A percentile compares a stretch with the other conserved stretches of the same genome.
These are phyloP conservation scores for Parascotia fuliginaria DNA, from an alignment of 2,888 invertebrate genomes.

Conservation along the genomic window DNA sequence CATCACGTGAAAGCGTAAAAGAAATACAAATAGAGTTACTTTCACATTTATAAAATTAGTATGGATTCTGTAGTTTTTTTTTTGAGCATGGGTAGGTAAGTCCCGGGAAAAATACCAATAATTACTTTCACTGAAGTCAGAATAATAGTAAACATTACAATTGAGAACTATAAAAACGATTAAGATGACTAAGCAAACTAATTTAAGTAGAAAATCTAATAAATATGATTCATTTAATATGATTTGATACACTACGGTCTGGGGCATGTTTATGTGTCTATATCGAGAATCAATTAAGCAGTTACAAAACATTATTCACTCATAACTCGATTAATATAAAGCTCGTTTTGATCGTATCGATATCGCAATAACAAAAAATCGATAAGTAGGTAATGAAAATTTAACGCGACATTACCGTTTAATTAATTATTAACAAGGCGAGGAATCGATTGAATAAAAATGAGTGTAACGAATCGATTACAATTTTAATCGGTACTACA, in stretches of 20 bases:
- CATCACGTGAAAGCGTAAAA: no score
- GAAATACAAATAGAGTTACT: no score
- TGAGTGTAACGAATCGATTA: constrained; percentile 36
- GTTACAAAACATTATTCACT: constrained; percentile 8
- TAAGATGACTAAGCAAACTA: no score
- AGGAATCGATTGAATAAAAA: constrained; percentile 42
- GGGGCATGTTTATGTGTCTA: constrained; percentile 11
- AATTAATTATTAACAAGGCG: constrained; percentile 44
- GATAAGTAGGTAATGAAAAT: constrained; percentile 36
- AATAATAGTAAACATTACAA: no score
- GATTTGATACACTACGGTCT: constrained; percentile 1
- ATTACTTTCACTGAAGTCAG: no score
- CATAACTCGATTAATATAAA: constrained; percentile 13
- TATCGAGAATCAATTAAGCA: constrained; percentile 10
- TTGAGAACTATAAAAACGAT: no score
- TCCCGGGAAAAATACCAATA: no score
- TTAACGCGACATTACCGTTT: constrained; percentile 36
- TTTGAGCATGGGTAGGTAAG: no score
- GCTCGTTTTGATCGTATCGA: constrained; percentile 11
- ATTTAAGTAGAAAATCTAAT: no score
- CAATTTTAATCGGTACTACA: constrained; percentile 25
- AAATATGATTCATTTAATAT: no score
- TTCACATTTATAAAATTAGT: no score
- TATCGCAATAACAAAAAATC: constrained; percentile 11
- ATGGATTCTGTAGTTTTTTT: no score